Evolutionary conservation across 2,797 vertebrate species (phyloP).

Genomic region (Moxostoma hubbsi): DNA sequence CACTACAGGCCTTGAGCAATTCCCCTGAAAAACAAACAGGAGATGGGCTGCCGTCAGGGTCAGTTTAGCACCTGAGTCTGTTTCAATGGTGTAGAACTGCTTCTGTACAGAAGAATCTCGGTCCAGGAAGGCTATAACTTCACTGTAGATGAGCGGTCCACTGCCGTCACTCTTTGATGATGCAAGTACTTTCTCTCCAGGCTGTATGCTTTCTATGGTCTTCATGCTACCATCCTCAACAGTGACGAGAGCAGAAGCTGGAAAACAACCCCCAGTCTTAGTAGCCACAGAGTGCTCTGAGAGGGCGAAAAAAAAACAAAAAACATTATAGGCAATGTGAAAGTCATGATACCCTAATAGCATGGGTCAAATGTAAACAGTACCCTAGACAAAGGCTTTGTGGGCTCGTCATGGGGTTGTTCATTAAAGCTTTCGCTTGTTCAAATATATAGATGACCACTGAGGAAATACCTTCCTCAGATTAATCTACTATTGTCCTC

Average conservation of each 20-base stretch:
- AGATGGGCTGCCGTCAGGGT: slow-evolving; percentile 90
- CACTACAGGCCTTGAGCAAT: slow-evolving; percentile 64
- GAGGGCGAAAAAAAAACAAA: slow-evolving; percentile 48
- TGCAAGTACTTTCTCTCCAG: slow-evolving; percentile 87
- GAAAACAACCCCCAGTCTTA: slow-evolving; percentile 97
- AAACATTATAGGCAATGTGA: slow-evolving; percentile 6
- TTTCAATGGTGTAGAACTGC: slow-evolving; percentile 85
- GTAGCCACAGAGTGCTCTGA: slow-evolving; percentile 95
- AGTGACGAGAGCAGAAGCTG: slow-evolving; percentile 81
- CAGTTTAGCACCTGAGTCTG: slow-evolving; percentile 79
- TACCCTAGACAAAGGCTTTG: background rate
- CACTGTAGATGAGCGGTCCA: slow-evolving; percentile 84
- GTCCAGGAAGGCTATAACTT: slow-evolving; percentile 91
- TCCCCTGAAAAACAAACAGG: slow-evolving; percentile 83
- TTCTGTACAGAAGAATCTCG: slow-evolving; percentile 76
- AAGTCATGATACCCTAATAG: background rate
- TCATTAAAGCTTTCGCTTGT: slow-evolving; percentile 12
- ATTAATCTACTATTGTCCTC: slow-evolving; percentile 30
- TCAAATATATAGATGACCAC: slow-evolving; percentile 21
- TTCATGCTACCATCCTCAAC: slow-evolving; percentile 82
- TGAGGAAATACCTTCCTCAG: background rate
- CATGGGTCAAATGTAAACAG: background rate
- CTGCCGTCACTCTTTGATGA: slow-evolving; percentile 80
- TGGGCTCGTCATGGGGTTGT: background rate
- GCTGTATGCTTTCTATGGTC: slow-evolving; percentile 81